Evolutionary conservation across 1,140 invertebrate genomes (phyloP), one percentile per base, ranked within the genome.

Genomic region (Ruditapes philippinarum): DNA sequence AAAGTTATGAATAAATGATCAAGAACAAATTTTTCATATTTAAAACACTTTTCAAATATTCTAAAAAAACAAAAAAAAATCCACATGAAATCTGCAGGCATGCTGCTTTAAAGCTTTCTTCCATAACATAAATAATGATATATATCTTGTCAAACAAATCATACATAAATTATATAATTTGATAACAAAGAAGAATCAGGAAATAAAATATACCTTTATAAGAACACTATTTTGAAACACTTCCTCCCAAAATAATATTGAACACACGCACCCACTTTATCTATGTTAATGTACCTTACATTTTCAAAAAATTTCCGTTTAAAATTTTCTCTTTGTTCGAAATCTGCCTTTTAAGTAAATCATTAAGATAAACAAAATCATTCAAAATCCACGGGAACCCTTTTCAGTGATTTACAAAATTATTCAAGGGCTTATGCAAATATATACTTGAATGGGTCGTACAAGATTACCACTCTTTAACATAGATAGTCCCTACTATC

Each of bases 351-450:
- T 70, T 51, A 74, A 68, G 82, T 73, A 84, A 84, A 84, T 84
- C 82, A 84, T 84, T 84, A 19, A 84, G 82, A 84, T 84, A 84
- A 84, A 84, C 82, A 84, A 65, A 51, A 42, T 19, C 42, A 38
- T 54, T 84, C 54, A 38, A 51, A 84, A 70, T 19, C 45, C 60
- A 14, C 9, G 40, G 33, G 38, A 49, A 31, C 82, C 82, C 82
- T 57, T 49, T 84, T 84, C 65, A 84, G 49, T 33, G 51, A 74
- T 70, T 84, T 65, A 33, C 36, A 38, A 83, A 83, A 83, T 5
- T 83, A 83, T 74, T 84, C 65, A 3, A 73, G 42, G 36, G 82
- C 31, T 84, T 84, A 84, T 73, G 62, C 68, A 84, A 73, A 84
- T 73, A 83, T 31, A 84, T 49, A 49, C 57, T 54, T 65, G 57